Conservation (phyloP, 2,888 invertebrate species). For the Rutpela maculata region DNA sequence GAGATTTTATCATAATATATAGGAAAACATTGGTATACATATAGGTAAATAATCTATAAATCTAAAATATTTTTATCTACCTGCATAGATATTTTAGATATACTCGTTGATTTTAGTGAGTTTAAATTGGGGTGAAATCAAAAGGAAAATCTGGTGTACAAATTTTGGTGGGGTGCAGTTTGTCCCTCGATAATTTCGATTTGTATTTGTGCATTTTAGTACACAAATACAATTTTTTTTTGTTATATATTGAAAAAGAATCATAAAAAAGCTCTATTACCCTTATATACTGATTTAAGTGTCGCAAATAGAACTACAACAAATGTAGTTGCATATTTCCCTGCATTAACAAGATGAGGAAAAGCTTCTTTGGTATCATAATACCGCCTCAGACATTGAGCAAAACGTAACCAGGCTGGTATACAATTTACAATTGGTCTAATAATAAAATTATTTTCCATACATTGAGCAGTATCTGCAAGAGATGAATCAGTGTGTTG, state of each 20-base stretch:
- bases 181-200: too few relatives aligned
- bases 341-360: conserved; percentile 90
- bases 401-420: conserved; percentile 91
- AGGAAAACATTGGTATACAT: too few relatives aligned
- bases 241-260: neutral
- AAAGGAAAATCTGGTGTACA: too few relatives aligned
- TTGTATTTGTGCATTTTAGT: too few relatives aligned
- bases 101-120: too few relatives aligned
- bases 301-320: conserved; percentile 81
- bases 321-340: conserved; percentile 86
- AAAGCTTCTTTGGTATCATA: conserved; percentile 86
- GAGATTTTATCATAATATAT: too few relatives aligned
- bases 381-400: conserved; percentile 89
- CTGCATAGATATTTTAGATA: too few relatives aligned
- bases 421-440: conserved; percentile 84
- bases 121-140: too few relatives aligned
- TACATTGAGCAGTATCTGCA: conserved; percentile 75
- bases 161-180: too few relatives aligned
- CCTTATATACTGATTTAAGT: conserved; percentile 68
- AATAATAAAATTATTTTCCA: conserved; percentile 74
- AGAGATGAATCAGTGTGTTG: conserved; percentile 23
- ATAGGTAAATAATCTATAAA: too few relatives aligned
- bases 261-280: conserved; percentile 54
- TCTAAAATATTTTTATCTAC: too few relatives aligned
- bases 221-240: too few relatives aligned